These are phyloP conservation scores for Hydractinia echinata DNA, from an alignment of 30 jellyfish, hydroid and myxozoan species.

Conservation along the genomic window DNA sequence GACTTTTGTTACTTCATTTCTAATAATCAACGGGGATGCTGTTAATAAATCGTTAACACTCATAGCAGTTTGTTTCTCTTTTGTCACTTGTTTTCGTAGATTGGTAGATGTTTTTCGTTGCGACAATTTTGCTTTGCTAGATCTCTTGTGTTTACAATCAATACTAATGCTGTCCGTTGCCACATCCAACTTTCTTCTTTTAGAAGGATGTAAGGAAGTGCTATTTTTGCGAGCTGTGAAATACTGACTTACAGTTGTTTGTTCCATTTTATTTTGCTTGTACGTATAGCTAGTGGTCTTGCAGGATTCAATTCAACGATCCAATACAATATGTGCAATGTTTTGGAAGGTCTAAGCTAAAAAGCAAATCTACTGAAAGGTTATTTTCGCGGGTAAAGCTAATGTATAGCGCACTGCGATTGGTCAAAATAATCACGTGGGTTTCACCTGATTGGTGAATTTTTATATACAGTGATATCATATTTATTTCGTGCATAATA, in stretches of 20 bases:
- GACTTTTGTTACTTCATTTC: neutral
- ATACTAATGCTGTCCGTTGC: neutral
- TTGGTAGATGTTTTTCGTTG: neutral
- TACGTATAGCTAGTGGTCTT: no score
- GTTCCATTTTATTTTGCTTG: constrained; percentile 32
- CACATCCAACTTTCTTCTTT: constrained; percentile 57
- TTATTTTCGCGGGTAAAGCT: no score
- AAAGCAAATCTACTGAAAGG: no score
- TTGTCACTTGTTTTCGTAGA: neutral
- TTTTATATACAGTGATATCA: no score
- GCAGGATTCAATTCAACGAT: no score
- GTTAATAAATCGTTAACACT: constrained; percentile 6
- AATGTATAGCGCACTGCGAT: no score
- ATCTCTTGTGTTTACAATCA: neutral
- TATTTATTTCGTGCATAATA: no score
- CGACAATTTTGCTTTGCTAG: neutral
- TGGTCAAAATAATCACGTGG: no score
- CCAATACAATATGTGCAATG: no score
- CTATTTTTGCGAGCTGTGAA: constrained; percentile 60
- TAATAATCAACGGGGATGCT: constrained; percentile 12
- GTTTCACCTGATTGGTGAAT: no score
- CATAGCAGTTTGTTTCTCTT: constrained; percentile 1
- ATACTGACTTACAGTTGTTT: constrained; percentile 55
- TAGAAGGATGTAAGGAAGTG: constrained; percentile 55
- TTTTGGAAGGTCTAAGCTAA: no score